phyloP scores from a whole-genome alignment of 2,113 vertebrate species.

The Tylochromis polylepis region DNA sequence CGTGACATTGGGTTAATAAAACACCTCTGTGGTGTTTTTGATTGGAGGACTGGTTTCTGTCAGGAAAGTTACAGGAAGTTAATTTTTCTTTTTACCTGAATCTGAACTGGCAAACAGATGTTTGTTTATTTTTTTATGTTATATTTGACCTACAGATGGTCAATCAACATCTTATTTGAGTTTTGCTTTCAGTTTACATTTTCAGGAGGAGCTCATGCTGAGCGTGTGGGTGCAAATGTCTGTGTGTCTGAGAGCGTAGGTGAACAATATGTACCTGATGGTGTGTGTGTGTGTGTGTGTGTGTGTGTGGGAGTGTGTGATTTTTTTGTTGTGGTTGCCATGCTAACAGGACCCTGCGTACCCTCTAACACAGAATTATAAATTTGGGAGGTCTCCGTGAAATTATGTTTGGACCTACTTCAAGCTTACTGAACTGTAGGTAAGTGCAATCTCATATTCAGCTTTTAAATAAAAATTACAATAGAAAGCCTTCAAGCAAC shows the following conservation, averaged over 20 bases:
- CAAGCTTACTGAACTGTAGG: not conserved
- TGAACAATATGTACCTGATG: not conserved
- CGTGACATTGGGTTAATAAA: not conserved
- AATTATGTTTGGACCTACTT: not conserved
- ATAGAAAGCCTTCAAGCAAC: not conserved
- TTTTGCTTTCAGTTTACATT: not conserved
- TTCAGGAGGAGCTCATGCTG: not conserved
- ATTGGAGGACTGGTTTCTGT: not conserved
- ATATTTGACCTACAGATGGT: not conserved
- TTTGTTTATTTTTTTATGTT: not conserved
- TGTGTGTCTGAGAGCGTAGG: not conserved
- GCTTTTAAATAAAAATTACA: not conserved
- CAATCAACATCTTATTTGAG: not conserved
- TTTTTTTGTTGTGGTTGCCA: conserved; percentile 12
- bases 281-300: not conserved
- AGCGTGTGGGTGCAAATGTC: not conserved
- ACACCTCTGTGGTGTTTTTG: not conserved
- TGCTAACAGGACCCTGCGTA: conserved; percentile 13
- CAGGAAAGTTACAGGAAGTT: not conserved
- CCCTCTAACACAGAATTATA: not conserved
- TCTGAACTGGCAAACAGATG: not conserved
- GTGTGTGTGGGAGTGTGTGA: not conserved
- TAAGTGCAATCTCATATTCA: not conserved
- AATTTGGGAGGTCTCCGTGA: not conserved
- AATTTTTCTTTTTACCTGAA: not conserved